Conservation (phyloP, 2,113 vertebrate genomes). For the Cacatua alba region DNA sequence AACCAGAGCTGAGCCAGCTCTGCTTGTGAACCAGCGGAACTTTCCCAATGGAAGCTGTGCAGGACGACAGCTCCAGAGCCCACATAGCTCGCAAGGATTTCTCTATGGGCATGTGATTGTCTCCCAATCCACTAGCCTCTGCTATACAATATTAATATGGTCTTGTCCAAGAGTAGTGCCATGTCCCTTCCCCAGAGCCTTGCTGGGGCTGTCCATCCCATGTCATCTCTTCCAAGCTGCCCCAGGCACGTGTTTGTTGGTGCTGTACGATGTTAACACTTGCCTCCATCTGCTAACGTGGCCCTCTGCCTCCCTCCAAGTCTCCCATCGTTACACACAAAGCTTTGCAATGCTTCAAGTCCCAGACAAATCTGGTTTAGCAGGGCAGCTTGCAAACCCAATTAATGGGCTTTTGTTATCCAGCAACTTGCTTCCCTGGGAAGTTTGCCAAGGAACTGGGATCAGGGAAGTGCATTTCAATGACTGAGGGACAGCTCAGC, state of each 20-base stretch:
- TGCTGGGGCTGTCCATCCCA: not conserved
- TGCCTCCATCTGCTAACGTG: not conserved
- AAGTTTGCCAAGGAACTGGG: not conserved
- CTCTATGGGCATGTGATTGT: not conserved
- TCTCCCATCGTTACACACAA: fast-evolving
- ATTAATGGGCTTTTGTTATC: not conserved
- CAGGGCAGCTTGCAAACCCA: not conserved
- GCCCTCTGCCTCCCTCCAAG: not conserved
- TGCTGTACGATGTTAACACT: not conserved
- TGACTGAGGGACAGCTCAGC: not conserved
- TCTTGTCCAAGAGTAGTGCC: no score
- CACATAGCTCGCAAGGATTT: fast-evolving
- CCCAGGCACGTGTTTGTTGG: fast-evolving
- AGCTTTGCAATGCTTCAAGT: not conserved
- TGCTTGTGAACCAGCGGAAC: not conserved
- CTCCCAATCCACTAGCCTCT: fast-evolving
- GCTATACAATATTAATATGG: not conserved
- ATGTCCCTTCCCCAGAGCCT: not conserved
- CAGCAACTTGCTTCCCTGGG: not conserved
- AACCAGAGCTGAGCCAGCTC: not conserved
- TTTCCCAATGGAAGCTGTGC: not conserved
- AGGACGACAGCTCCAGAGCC: not conserved
- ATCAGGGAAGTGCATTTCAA: not conserved
- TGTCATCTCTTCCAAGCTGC: not conserved
- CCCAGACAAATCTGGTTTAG: not conserved